These are phyloP conservation scores for Frankliniella intonsa DNA, from an alignment of 2,888 invertebrate genomes.

Conservation along the genomic window DNA sequence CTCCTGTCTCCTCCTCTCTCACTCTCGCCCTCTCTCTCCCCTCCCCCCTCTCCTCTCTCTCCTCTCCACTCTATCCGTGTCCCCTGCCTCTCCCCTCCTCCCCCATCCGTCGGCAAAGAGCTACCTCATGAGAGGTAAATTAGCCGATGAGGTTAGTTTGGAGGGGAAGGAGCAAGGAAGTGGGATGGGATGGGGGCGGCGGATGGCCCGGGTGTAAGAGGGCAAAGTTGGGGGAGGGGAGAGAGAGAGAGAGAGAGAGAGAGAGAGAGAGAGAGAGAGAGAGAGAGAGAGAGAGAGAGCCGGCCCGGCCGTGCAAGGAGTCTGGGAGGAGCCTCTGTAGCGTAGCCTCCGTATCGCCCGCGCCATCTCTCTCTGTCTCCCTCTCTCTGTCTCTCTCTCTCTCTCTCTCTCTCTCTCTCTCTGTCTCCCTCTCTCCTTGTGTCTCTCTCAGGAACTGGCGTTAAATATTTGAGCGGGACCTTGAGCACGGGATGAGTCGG, in stretches of 20 bases:
- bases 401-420: neutral
- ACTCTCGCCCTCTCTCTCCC: neutral
- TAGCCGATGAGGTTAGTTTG: slow-evolving; percentile 26
- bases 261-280: no score
- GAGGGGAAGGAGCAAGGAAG: neutral
- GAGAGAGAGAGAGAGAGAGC: no score
- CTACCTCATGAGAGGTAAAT: slow-evolving; percentile 7
- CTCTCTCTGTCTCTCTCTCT: neutral
- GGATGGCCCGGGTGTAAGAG: no score
- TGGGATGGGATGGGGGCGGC: neutral
- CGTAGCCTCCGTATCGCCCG: neutral
- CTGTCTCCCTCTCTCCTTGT: no score
- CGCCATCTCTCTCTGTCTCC: neutral
- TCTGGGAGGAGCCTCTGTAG: no score
- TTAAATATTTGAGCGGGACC: slow-evolving; percentile 18
- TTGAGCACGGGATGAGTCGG: neutral
- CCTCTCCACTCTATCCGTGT: neutral
- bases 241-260: no score
- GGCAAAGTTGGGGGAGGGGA: no score
- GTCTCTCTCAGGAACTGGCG: neutral
- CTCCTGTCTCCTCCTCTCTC: neutral
- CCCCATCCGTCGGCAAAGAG: neutral
- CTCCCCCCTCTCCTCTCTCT: neutral
- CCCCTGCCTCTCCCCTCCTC: neutral
- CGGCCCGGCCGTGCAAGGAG: neutral